Conservation (phyloP, 2,888 invertebrate species). For the Coelinius sp. region DNA sequence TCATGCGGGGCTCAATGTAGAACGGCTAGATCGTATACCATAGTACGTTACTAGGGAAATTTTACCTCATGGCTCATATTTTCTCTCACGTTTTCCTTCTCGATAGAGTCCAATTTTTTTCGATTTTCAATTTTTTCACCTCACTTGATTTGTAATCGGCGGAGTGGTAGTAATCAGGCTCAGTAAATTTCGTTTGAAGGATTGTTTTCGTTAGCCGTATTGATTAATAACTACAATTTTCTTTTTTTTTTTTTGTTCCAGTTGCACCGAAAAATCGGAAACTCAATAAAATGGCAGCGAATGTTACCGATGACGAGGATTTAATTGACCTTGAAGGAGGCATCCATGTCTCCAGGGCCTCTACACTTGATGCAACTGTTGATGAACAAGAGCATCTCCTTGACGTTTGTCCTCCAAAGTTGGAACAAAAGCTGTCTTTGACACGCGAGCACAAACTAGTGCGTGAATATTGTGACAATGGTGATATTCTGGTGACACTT, state of each 20-base stretch:
- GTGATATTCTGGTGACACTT: slow-evolving; percentile 62
- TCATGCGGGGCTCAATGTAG: slow-evolving; percentile 15
- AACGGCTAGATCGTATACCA: background rate
- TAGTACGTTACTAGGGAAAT: slow-evolving; percentile 6
- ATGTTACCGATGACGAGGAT: slow-evolving; percentile 60
- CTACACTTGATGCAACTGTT: slow-evolving; percentile 51
- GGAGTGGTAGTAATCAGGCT: no score
- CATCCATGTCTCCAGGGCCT: slow-evolving; percentile 49
- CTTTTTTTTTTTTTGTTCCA: slow-evolving; percentile 9
- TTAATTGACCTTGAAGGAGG: slow-evolving; percentile 64
- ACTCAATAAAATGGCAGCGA: slow-evolving; percentile 55
- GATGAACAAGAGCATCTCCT: slow-evolving; percentile 68
- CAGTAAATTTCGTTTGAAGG: background rate
- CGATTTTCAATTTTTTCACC: background rate
- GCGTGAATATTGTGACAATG: slow-evolving; percentile 49
- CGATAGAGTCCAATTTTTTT: background rate
- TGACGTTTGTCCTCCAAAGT: slow-evolving; percentile 66
- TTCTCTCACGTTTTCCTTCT: slow-evolving; percentile 24
- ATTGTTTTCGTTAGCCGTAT: no score
- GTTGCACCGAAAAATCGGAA: background rate
- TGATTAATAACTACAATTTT: background rate
- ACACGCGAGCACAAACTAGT: slow-evolving; percentile 57
- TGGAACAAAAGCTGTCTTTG: slow-evolving; percentile 66
- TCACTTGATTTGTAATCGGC: no score
- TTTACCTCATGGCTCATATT: background rate